Evolutionary conservation across 2,797 vertebrate species (phyloP).

Genomic region (Enteromius unitaeniatus): DNA sequence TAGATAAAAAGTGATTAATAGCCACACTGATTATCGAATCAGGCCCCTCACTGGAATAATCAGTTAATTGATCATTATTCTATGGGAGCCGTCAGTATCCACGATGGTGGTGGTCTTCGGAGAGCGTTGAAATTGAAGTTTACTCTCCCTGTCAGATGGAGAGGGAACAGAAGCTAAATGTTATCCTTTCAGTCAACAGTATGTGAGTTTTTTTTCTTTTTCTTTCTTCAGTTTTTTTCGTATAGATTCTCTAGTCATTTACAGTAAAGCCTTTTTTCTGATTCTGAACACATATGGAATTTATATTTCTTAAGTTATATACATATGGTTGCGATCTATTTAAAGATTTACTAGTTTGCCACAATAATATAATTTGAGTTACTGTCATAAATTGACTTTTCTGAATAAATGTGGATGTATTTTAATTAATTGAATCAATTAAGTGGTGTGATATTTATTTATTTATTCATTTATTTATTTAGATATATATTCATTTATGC

Average conservation of each 20-base stretch:
- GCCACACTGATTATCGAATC: slow-evolving; percentile 75
- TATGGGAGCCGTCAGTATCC: slow-evolving; percentile 48
- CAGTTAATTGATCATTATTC: slow-evolving; percentile 77
- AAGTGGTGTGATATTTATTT: not conserved
- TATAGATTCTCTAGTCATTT: not conserved
- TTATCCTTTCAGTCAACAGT: slow-evolving; percentile 17
- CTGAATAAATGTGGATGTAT: not conserved
- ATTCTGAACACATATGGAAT: not conserved
- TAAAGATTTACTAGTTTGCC: not conserved
- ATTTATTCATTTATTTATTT: not conserved
- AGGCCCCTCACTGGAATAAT: slow-evolving; percentile 71
- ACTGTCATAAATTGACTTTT: not conserved
- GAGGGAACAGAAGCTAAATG: slow-evolving; percentile 53
- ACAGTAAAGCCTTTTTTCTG: not conserved
- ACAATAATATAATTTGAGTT: not conserved
- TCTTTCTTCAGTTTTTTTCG: not conserved
- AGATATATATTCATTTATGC: not conserved
- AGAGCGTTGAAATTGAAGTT: slow-evolving; percentile 48
- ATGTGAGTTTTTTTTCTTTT: not conserved
- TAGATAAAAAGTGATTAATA: slow-evolving; percentile 78
- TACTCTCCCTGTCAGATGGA: slow-evolving; percentile 57
- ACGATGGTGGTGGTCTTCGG: slow-evolving; percentile 51
- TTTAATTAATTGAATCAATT: not conserved
- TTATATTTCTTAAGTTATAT: not conserved
- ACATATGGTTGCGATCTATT: not conserved